Percentiles rank a stretch among this genome's conserved stretches.
Evolutionary conservation across 2,113 vertebrate genomes (phyloP).

Genomic region (Halichoeres trimaculatus): DNA sequence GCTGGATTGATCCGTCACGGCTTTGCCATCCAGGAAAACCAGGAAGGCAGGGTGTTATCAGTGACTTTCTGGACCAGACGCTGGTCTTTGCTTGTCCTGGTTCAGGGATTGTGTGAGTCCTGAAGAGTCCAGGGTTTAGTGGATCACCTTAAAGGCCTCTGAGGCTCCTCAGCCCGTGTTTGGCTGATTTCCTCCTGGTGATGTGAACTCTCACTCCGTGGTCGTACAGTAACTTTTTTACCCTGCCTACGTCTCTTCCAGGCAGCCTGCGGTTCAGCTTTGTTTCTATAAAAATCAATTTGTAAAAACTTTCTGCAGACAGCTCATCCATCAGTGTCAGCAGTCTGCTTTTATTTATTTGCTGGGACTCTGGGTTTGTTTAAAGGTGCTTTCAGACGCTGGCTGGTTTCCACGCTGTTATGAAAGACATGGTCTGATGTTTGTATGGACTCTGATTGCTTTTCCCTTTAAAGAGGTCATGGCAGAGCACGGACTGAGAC

Average conservation of each 20-base stretch:
- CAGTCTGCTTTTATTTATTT: not conserved
- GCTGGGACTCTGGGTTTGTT: not conserved
- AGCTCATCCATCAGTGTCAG: slow-evolving; percentile 15
- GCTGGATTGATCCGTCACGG: no score
- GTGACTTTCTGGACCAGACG: no score
- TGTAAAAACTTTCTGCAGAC: slow-evolving; percentile 13
- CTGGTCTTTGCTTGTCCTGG: no score
- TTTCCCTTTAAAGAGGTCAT: not conserved
- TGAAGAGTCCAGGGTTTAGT: slow-evolving; percentile 27
- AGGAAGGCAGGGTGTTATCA: no score
- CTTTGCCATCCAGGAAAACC: no score
- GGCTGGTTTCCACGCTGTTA: not conserved
- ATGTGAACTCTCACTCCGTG: slow-evolving; percentile 40
- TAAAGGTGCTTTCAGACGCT: not conserved
- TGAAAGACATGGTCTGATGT: not conserved
- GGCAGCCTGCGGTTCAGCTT: slow-evolving; percentile 35
- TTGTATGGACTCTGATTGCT: not conserved
- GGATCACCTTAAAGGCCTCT: slow-evolving; percentile 19
- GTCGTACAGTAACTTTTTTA: slow-evolving; percentile 19
- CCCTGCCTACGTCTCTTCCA: slow-evolving; percentile 38
- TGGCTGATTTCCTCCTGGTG: slow-evolving; percentile 11
- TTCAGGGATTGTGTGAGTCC: not conserved
- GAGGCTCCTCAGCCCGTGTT: slow-evolving; percentile 4
- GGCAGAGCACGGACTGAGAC: not conserved
- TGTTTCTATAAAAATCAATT: slow-evolving; percentile 40